Base-by-base conservation (phyloP, 2,113 vertebrate genomes). In the Periophthalmodon schlosseri region DNA sequence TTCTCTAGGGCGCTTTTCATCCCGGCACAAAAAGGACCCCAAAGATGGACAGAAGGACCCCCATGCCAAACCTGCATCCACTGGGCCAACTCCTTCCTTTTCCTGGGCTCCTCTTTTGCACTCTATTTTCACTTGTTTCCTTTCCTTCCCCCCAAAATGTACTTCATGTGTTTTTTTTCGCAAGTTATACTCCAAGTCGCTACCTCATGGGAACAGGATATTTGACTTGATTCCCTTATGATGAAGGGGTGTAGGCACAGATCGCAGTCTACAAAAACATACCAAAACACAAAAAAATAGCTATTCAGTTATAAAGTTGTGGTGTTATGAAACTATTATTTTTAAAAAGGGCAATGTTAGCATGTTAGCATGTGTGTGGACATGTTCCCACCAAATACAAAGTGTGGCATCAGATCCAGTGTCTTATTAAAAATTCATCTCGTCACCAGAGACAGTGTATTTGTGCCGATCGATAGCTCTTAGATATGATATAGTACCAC, bases 351-450 rank as follows among this genome's bases (percentile, higher is more conserved):
- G 18, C 15, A 47, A 57, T 75, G 11, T 52, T 34, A 13, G 24
- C 44, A 61, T 77, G 73, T 60, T 6, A 63, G 68, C 70, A 66
- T 58, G 34, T 70, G 56, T 65, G 24, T 64, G 63, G 66, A 44
- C 73, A 39, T 79, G 75, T 79, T 77, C 70, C 73, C 81, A 54
- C 63, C 54, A 69, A 77, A 82, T 82, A 82, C 78, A 85, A 83
- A 89, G 65, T 79, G 68, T 87, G 86, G 87, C 90, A 77, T 90
- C 86, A 87, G 87, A 89, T 92, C 85, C 84, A 87, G 86, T 91
- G 79, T 86, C 89, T 85, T 87, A 95, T 95, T 94, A 95, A 95
- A 95, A 89, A 95, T 95, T 94, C 82, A 95, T 93, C 80, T n/a
- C 63, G 90, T 91, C 91, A 93, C 92, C 89, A 90, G 87, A 87